Evolutionary conservation across 1,140 invertebrate species (phyloP), one percentile per base, ranked within the genome.

Genomic region (Zaprionus taronus): DNA sequence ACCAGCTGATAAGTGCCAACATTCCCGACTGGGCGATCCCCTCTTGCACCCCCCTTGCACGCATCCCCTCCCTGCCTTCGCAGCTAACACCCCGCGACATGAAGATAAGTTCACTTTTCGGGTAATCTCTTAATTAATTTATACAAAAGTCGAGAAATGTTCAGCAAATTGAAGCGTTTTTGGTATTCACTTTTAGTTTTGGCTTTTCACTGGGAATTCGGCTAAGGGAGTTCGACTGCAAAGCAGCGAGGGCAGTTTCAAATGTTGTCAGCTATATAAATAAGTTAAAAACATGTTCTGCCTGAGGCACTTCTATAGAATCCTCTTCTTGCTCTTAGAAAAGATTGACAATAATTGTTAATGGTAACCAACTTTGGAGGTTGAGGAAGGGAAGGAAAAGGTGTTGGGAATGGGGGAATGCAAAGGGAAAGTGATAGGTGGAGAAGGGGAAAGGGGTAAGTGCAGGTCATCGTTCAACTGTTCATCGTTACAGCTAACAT

Each of bases 1-100:
- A 84, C 38, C 63, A 77, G 57, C 70, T 73, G 74, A 77, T 72
- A 77, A 77, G 70, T 72, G 74, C 51, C 63, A 57, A 61, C 55
- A 72, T 53, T 65, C 55, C 44, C 14, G 20, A 38, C 26, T 28
- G 26, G 53, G 53, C 26, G 22, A n/a, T 56, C 5, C 6, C 6
- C 53, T 31, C 11, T 24, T 2, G 7, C n/a, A 17, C n/a, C 47
- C 11, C 11, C 47, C 17, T 11, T 28, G 15, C 12, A 5, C 26
- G 7, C 38, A 44, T 20, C 4, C 17, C 47, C 12, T 22, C 1
- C 20, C 20, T 4, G 2, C 0, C 20, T 6, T 0, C 7, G 22
- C 14, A 12, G 47, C 20, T 24, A 4, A 24, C 41, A 47, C 41
- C 7, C 41, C n/a, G 17, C 41, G 17, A 47, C 41, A 47, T 20